Evolutionary conservation across 2,888 invertebrate species (phyloP), one percentile per base, ranked within the genome.

Genomic region (Boloria selene): DNA sequence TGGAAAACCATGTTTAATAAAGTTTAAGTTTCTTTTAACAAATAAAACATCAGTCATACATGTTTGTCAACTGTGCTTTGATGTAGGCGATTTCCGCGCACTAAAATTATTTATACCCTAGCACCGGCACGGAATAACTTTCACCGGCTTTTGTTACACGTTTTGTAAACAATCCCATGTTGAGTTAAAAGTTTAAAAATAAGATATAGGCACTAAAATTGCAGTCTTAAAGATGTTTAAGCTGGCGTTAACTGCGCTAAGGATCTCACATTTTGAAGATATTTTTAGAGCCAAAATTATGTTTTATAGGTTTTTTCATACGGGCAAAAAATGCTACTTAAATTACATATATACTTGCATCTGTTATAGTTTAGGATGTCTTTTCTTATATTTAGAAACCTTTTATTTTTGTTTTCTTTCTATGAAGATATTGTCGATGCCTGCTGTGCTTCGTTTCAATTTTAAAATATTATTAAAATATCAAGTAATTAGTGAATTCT

Each of bases 121-220:
- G 68, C 73, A 72, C 71, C 69, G 68, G 66, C 69, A 73, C 67
- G 70, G 72, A 77, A 78, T 79, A 78, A 77, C 78, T 77, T 75
- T 74, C 75, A 70, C 72, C 73, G 69, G 70, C 72, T 77, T 77
- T 77, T 78, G 77, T 78, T 78, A 65, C 53, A 69, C 73, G 73
- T 79, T 76, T 76, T 76, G 76, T 75, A 76, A 78, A 77, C 75
- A 74, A 60, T 58, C 55, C 50, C 59, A 65, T 63, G 65, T 69
- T 60, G 56, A 65, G 65, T 65, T 69, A 50, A 55, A 61, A 58
- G 58, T 64, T 65, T 59, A 61, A 63, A 69, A 63, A 69, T 65
- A 68, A 67, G 44, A 52, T 38, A 55, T 55, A 52, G 53, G 63
- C 18, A 54, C 56, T 56, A 56, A 45, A 56, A 13, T 22, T 16